Evolutionary conservation across 2,113 vertebrate genomes (phyloP).

Genomic region (Ia io): DNA sequence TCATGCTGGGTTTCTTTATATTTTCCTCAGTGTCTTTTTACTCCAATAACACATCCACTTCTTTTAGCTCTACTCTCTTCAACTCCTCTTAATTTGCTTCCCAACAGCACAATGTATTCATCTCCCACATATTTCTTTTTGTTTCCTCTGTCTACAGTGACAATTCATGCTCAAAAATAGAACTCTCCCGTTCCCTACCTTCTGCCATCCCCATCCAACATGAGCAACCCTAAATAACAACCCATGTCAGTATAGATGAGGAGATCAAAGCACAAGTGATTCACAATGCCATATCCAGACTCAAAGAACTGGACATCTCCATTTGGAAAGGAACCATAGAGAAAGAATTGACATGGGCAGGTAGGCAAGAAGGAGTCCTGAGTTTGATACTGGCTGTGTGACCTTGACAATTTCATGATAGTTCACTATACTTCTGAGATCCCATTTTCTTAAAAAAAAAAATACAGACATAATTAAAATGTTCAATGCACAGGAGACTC

Average conservation of each 20-base stretch:
- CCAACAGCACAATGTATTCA: background rate
- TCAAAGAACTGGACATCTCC: background rate
- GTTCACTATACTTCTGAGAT: background rate
- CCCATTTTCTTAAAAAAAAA: background rate
- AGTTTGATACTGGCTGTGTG: background rate
- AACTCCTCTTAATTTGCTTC: background rate
- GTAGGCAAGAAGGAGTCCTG: constrained; percentile 15
- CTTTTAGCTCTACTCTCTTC: background rate
- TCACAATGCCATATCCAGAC: constrained; percentile 22
- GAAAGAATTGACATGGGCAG: background rate
- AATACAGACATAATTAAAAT: constrained; percentile 16
- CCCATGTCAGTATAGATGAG: background rate
- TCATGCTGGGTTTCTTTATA: constrained; percentile 26
- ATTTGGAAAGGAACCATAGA: constrained; percentile 30
- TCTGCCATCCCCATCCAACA: constrained; percentile 14
- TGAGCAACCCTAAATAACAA: constrained; percentile 28
- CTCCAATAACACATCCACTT: background rate
- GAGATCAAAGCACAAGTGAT: constrained; percentile 15
- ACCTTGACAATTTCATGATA: constrained; percentile 19
- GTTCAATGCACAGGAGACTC: background rate
- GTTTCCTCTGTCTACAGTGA: constrained; percentile 41
- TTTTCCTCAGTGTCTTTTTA: constrained; percentile 30
- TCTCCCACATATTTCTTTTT: background rate
- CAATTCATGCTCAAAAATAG: constrained; percentile 36
- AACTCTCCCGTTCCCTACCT: background rate